Evolutionary conservation across 1,140 invertebrate species (phyloP), one percentile per base, ranked within the genome.

Genomic region (Meloidogyne hapla): DNA sequence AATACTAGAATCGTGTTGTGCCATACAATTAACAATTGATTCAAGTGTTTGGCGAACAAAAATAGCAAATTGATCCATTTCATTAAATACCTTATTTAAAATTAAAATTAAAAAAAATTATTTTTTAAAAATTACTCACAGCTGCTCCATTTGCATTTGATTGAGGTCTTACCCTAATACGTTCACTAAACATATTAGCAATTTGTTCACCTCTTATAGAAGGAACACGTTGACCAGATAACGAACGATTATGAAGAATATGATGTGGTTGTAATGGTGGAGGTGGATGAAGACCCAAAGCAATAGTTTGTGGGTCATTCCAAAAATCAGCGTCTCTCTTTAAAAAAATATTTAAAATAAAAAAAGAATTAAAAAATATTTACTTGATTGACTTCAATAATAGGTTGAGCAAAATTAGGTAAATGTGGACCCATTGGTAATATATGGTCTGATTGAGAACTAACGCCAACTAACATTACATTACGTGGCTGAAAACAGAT

Each of bases 231-330:
- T 12, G 65, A 21, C 15, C 25, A 23, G 48, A 15, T 9, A 15
- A 73, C 8, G 48, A 56, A 56, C 48, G 48, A 56, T n/a, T 56
- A n/a, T n/a, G 48, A n/a, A n/a, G 3, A 4, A 56, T 21, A 74
- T 40, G 68, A 15, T 42, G 38, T 26, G 40, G 10, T 2, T 2
- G 42, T 71, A 21, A 21, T 21, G 15, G 69, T 61, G 28, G 23
- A 13, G 65, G 75, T 45, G 67, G 68, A 21, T 10, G 18, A 4
- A 67, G 40, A 26, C 75, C 75, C 26, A 68, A 69, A 25, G 65
- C 65, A n/a, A 74, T 45, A 10, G 75, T 76, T 25, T 38, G 28
- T 33, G 75, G 75, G 56, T 76, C 75, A 70, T 76, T 76, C 75
- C 75, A 76, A 62, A 76, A 76, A 62, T 76, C 56, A 68, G n/a